Percentiles rank a stretch among this genome's conserved stretches.
phyloP scores from a whole-genome alignment of 2,797 vertebrate genomes.

The Champsocephalus gunnari region DNA sequence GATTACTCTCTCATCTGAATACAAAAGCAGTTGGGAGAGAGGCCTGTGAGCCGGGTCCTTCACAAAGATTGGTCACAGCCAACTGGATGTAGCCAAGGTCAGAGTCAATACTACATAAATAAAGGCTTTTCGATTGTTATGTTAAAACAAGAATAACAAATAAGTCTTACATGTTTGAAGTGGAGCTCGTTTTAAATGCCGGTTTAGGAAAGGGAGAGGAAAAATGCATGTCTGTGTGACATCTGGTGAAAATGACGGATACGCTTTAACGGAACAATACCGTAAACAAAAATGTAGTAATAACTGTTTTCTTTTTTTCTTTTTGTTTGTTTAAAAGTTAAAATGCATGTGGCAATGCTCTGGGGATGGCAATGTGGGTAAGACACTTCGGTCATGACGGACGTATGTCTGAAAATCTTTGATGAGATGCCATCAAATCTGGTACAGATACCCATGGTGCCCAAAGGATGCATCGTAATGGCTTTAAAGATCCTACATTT shows the following conservation, averaged over 20 bases:
- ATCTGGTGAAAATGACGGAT: constrained; percentile 50
- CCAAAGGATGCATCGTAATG: neutral
- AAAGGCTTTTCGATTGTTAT: constrained; percentile 69
- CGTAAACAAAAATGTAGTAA: constrained; percentile 29
- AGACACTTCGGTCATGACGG: neutral
- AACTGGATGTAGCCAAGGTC: constrained; percentile 63
- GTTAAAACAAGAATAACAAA: constrained; percentile 68
- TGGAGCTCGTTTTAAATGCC: constrained; percentile 56
- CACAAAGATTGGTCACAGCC: constrained; percentile 79
- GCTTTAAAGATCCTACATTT: neutral
- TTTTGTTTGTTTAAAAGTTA: neutral
- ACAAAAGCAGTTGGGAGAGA: constrained; percentile 78
- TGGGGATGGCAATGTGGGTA: neutral
- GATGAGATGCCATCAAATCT: neutral
- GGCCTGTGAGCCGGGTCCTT: constrained; percentile 66
- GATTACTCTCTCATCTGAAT: constrained; percentile 84
- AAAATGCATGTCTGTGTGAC: constrained; percentile 50
- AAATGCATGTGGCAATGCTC: neutral
- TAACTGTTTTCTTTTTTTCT: neutral
- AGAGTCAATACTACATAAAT: constrained; percentile 58
- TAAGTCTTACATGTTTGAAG: constrained; percentile 64
- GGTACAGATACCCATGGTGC: neutral
- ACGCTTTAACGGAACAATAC: constrained; percentile 38
- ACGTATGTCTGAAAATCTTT: neutral
- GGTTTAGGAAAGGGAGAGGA: constrained; percentile 34